phyloP scores from a whole-genome alignment of 2,888 invertebrate species.

The Andrena hattorfiana region DNA sequence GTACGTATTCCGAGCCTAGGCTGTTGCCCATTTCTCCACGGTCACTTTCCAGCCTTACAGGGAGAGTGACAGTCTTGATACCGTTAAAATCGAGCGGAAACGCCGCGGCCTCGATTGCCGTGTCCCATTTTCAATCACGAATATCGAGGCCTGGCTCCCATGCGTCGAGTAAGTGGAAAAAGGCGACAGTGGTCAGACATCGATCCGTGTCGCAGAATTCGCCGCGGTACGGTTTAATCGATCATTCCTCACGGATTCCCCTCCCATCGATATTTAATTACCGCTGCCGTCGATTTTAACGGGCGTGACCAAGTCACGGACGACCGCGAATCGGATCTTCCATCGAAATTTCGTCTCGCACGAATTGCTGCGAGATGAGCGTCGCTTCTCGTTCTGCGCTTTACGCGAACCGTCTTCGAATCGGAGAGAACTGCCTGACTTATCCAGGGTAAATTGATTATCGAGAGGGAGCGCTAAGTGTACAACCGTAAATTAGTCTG shows the following conservation, averaged over 20 bases:
- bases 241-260: too few relatives aligned
- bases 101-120: conserved; percentile 7
- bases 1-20: neutral
- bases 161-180: neutral
- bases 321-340: neutral
- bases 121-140: neutral
- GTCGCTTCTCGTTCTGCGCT: too few relatives aligned
- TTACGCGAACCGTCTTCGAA: neutral
- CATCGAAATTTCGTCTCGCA: conserved; percentile 20
- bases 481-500: neutral
- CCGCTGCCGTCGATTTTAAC: neutral
- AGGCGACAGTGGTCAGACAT: neutral
- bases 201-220: too few relatives aligned
- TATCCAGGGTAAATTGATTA: neutral
- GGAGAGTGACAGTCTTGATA: conserved; percentile 27
- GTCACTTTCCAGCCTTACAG: conserved; percentile 7
- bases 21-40: neutral
- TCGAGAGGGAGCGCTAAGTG: neutral
- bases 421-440: neutral
- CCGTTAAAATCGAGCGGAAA: conserved; percentile 42
- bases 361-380: neutral
- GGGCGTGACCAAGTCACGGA: neutral
- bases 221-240: too few relatives aligned
- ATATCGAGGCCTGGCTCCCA: neutral
- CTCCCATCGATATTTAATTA: neutral